Base-by-base conservation (phyloP, 1,140 invertebrate genomes). In the Hypothenemus hampei region DNA sequence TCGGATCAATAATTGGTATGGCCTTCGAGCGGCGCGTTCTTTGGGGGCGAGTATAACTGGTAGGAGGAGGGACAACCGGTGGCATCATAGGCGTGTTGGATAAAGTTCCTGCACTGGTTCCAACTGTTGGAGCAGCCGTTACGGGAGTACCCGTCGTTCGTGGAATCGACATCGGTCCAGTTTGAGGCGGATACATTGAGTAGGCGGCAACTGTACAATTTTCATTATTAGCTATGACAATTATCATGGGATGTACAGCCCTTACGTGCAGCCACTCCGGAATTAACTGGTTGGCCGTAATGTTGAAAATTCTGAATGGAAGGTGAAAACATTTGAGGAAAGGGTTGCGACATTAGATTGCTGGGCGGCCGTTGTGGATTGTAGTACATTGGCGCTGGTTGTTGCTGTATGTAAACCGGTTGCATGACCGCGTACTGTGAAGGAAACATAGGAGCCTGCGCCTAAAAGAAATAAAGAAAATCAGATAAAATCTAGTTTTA, bases 1-100 rank as follows among this genome's bases (percentile, higher is more conserved):
- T 46, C 13, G 70, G 70, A 62, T 72, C 65, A 20, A 71, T 69
- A 43, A 71, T 65, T 18, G 58, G 49, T 63, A 55, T 8, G 63
- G 53, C 61, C 62, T 62, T 36, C 61, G 47, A 37, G 11, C 35
- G 35, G 35, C 45, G 55, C 63, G 22, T 29, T 13, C 40, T 29
- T 3, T 5, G 6, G n/a, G 6, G 8, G 3, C 40, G 4, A 7
- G 16, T 19, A 26, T 37, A 39, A 16, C n/a, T 47, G 15, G 6
- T 29, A 10, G n/a, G 20, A 19, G 26, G 18, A 11, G 37, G 6
- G 16, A 7, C 16, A 7, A 10, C 29, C 31, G 36, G 13, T 11
- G 33, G 23, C 15, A 41, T 16, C 8, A 53, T 1, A 5, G 39
- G 40, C 7, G n/a, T 6, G 10, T 24, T 43, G n/a, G 44, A 33